phyloP scores from a whole-genome alignment of 2,888 invertebrate species.

The Piscicola geometra region DNA sequence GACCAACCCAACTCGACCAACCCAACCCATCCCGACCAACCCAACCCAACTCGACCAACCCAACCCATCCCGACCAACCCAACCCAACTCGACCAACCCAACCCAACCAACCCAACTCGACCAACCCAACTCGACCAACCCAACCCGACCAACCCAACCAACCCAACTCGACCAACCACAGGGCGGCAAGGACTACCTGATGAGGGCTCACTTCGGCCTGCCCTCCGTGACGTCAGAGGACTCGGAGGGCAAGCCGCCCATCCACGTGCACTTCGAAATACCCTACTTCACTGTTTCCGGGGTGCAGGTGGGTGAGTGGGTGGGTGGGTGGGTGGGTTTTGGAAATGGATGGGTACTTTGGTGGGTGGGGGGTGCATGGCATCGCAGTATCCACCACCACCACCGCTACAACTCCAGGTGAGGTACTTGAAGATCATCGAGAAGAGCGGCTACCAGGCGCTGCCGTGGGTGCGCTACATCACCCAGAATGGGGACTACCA shows the following conservation, averaged over 20 bases:
- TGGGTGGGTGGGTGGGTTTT: too few relatives aligned
- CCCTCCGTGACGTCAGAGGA: slow-evolving; percentile 93
- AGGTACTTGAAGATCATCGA: slow-evolving; percentile 95
- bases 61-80: neutral
- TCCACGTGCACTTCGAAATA: slow-evolving; percentile 97
- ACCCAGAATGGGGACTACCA: slow-evolving; percentile 99
- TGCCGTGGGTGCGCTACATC: slow-evolving; percentile 99
- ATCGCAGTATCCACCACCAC: too few relatives aligned
- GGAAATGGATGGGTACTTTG: too few relatives aligned
- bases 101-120: neutral
- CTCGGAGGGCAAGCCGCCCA: slow-evolving; percentile 90
- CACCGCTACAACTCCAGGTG: slow-evolving; percentile 62
- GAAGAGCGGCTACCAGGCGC: slow-evolving; percentile 95
- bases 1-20: neutral
- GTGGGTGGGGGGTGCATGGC: too few relatives aligned
- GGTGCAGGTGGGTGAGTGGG: slow-evolving; percentile 76
- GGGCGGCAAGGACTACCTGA: slow-evolving; percentile 95
- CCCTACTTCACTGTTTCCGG: slow-evolving; percentile 98
- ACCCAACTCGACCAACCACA: slow-evolving; percentile 43
- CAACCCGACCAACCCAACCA: neutral
- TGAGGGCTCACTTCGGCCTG: slow-evolving; percentile 94
- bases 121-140: neutral
- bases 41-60: neutral
- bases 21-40: neutral
- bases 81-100: neutral